These are phyloP conservation scores for Pogonognathellus flavescens DNA, from an alignment of 1,140 invertebrate species.

Conservation along the genomic window DNA sequence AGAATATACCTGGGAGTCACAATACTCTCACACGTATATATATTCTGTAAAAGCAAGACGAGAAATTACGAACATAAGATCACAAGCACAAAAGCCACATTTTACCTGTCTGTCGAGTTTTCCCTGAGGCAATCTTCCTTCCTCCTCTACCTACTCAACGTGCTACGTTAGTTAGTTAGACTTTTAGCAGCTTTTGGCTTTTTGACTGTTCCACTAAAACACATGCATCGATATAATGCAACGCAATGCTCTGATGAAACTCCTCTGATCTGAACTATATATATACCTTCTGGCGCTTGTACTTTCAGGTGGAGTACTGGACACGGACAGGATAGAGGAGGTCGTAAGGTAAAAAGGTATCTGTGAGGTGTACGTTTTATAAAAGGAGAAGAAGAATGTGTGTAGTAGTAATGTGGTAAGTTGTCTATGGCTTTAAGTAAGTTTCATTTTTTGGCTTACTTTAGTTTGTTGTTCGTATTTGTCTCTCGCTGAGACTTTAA, in stretches of 20 bases:
- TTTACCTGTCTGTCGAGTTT: background rate
- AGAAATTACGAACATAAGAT: background rate
- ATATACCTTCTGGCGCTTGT: too few species aligned
- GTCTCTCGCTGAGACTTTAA: background rate
- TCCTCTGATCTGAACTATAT: too few species aligned
- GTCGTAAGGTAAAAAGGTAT: too few species aligned
- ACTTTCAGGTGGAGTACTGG: background rate
- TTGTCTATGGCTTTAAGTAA: background rate
- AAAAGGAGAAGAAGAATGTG: too few species aligned
- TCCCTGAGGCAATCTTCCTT: constrained; percentile 1
- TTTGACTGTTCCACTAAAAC: background rate
- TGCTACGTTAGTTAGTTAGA: too few species aligned
- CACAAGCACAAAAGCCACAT: too few species aligned
- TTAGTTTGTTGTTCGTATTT: constrained; percentile 15
- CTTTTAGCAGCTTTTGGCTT: too few species aligned
- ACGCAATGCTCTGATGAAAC: too few species aligned
- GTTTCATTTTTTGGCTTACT: background rate
- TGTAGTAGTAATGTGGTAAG: too few species aligned
- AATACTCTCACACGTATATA: constrained; percentile 4
- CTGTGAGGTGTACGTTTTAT: too few species aligned
- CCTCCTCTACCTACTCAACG: constrained; percentile 2
- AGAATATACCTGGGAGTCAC: background rate
- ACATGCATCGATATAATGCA: background rate
- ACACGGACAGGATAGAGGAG: background rate
- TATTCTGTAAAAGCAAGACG: background rate